Evolutionary conservation across 2,888 invertebrate genomes (phyloP), one percentile per base, ranked within the genome.

Genomic region (Epistrophe grossulariae): DNA sequence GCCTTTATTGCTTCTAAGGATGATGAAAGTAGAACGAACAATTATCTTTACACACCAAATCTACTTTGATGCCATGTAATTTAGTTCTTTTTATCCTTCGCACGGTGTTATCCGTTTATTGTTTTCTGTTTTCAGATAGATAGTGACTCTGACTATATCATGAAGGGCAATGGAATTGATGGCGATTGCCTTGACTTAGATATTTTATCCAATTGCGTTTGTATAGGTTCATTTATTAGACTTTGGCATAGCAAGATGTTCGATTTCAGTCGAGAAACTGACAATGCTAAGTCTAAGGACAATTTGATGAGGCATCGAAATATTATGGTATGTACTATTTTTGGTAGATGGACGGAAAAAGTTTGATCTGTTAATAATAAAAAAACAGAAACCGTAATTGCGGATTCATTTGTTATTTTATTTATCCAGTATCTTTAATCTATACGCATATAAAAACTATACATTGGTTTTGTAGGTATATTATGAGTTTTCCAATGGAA

Each of bases 41-140:
- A 84, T 84, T 84, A 81, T 84, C 60, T 84, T 80, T 72, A 72
- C 73, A 68, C 81, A 80, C 66, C 77, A 84, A 81, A 84, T 84
- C 84, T 81, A 73, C 81, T 81, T 80, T 84, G 81, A 84, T 84
- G 81, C 81, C 77, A 84, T 84, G 84, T 77, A 84, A 84, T 84
- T 84, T 84, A 68, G 72, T 84, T 40, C 77, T 81, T 78, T 77
- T 73, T 84, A 81, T 84, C 55, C 66, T 77, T 77, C 81, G 17
- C 48, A 66, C 48, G 48, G 66, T 66, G 66, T 66, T 66, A 66
- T 66, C 48, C 35, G 35, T 66, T 66, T 48, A 66, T 66, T 31
- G 48, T 73, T 71, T 77, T 72, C 40, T 48, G 55, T 24, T 13
- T 43, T 84, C 19, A 50, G 17, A 35, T 72, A 50, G 48, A 57